These are phyloP conservation scores for Leptinotarsa rubiginosa DNA, from an alignment of 2,888 invertebrate species.

Conservation along the genomic window DNA sequence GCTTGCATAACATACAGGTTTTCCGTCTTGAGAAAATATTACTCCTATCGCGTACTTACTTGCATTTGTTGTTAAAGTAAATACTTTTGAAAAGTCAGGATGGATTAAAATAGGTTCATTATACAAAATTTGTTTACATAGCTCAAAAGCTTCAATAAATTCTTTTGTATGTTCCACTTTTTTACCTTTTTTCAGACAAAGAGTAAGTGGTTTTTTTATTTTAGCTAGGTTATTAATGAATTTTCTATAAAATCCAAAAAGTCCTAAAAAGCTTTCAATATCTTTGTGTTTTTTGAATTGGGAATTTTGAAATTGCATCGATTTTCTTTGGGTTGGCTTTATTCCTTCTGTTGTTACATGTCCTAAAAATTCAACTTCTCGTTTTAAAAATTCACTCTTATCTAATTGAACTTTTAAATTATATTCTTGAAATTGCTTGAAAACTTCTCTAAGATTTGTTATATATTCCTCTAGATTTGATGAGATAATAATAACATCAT, in stretches of 20 bases:
- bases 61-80: background rate
- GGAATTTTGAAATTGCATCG: background rate
- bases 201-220: too few species aligned
- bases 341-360: background rate
- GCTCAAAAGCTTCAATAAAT: too few species aligned
- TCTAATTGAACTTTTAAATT: background rate
- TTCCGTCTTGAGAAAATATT: conserved; percentile 1
- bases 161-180: background rate
- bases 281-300: background rate
- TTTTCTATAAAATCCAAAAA: conserved; percentile 3
- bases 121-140: too few species aligned
- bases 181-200: conserved; percentile 22
- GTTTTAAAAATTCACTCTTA: conserved; percentile 4
- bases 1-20: conserved; percentile 13
- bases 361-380: conserved; percentile 13
- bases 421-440: background rate
- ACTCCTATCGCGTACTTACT: background rate
- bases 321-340: background rate
- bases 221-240: too few species aligned
- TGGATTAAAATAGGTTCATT: background rate
- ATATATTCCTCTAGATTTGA: background rate
- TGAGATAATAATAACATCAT: background rate
- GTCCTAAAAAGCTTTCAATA: background rate
- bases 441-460: background rate
- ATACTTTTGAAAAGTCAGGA: conserved; percentile 21